Evolutionary conservation across 1,140 invertebrate species (phyloP), one percentile per base, ranked within the genome.

Genomic region (Melitaea cinxia): DNA sequence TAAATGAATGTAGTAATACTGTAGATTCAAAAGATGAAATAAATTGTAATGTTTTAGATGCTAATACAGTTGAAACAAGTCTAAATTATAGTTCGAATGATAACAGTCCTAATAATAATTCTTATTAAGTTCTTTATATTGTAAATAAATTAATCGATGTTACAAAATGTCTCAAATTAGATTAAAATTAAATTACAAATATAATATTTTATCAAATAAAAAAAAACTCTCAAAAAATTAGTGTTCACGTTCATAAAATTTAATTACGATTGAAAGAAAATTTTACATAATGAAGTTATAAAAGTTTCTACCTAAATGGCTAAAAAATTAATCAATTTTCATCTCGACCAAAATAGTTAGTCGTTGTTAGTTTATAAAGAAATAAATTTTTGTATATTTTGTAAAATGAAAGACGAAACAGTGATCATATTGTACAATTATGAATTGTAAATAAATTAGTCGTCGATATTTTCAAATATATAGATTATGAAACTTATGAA

Each of bases 91-190:
- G 37, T 72, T 78, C 82, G 33, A 82, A 83, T 70, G 72, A 83
- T 66, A 77, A 78, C 64, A 88, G 85, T 76, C 78, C 84, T 67
- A 88, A 89, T 78, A 88, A 87, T 53, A 88, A 88, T 70, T 86
- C 82, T 60, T 75, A 78, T 77, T 88, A 76, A 72, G 26, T 37
- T 26, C n/a, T 49, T 23, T 47, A 55, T 52, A 52, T 37, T 50
- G 37, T 60, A 61, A 68, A 60, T 55, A 68, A 24, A 58, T 28
- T 35, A 24, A 58, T 65, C 61, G 63, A 61, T 67, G 71, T 71
- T 78, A n/a, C 47, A 14, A 19, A 55, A 63, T 59, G 28, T 59
- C 26, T 54, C 30, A 54, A 24, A 42, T 26, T 60, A 66, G 68
- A 73, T 67, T 76, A 75, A 65, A 64, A 7, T 47, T 21, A 47